Conservation (phyloP, 2,888 invertebrate species). For the Acrocyrtus sp. region DNA sequence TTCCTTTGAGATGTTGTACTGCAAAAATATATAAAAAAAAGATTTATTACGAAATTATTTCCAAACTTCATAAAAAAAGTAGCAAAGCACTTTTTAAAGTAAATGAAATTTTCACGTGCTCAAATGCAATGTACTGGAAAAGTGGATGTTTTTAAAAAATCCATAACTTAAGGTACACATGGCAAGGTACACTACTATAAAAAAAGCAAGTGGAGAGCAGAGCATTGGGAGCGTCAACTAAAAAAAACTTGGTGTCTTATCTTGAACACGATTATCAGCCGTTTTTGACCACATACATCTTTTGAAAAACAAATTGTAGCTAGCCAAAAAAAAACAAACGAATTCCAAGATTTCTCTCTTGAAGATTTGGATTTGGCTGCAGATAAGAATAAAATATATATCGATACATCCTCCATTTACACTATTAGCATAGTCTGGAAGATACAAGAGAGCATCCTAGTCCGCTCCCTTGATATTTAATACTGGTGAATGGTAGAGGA, state of each 20-base stretch:
- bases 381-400: too few relatives aligned
- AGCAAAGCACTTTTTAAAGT: background rate
- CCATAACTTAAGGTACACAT: background rate
- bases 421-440: too few relatives aligned
- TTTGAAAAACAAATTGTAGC: background rate
- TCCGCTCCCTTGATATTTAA: too few relatives aligned
- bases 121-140: background rate
- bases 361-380: too few relatives aligned
- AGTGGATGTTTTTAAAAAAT: background rate
- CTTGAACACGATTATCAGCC: background rate
- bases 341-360: too few relatives aligned
- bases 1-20: slow-evolving; percentile 59
- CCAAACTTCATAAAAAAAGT: too few relatives aligned
- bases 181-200: background rate
- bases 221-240: background rate
- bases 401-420: too few relatives aligned
- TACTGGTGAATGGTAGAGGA: too few relatives aligned
- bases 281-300: too few relatives aligned
- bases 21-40: slow-evolving; percentile 15
- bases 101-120: slow-evolving; percentile 4
- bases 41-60: background rate
- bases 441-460: too few relatives aligned
- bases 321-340: too few relatives aligned
- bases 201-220: background rate
- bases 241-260: background rate